Evolutionary conservation across 2,888 invertebrate species (phyloP), one percentile per base, ranked within the genome.

Genomic region (Tuta absoluta): DNA sequence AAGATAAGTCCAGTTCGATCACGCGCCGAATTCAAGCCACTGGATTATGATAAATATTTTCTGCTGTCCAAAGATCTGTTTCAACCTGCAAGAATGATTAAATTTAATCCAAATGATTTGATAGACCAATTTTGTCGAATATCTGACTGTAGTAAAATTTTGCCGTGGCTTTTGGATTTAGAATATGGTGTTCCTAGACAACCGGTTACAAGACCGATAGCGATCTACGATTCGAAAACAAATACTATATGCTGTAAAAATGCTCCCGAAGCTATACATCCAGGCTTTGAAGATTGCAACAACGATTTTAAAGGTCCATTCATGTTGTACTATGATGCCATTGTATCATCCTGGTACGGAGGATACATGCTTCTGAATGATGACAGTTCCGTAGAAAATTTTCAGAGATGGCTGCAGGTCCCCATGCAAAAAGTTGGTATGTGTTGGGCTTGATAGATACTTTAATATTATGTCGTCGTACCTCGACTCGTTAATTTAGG

Each of bases 51-150:
- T 53, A 70, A 65, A 3, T 88, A 84, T 66, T 68, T 87, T 21
- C 69, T 68, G 4, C 70, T 87, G 51, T 84, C 87, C 7, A 83
- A 72, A 70, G 72, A 82, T 37, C 62, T 86, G 11, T 89, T 89
- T 69, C 87, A 87, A 2, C 68, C 76, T 10, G 75, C 86, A n/a
- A 79, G 74, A 66, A 82, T 73, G 76, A 59, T 84, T 5, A 61
- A 69, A 0, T 53, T 87, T 14, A 82, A 88, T 71, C 85, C 87
- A 0, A 89, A 88, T 79, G 72, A 75, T 1, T 69, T 88, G 1
- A 86, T 89, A 69, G 82, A 88, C 70, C 81, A 80, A 58, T 79
- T 89, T 41, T 89, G 89, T 68, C 82, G 75, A 70, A 49, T 79
- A 23, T n/a, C 70, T 0, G 71, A 80, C 70, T 48, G 86, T 3